These are phyloP conservation scores for Nesometra sesokonis DNA, from an alignment of 35 echinoderm and acorn worm genomes.

Conservation along the genomic window DNA sequence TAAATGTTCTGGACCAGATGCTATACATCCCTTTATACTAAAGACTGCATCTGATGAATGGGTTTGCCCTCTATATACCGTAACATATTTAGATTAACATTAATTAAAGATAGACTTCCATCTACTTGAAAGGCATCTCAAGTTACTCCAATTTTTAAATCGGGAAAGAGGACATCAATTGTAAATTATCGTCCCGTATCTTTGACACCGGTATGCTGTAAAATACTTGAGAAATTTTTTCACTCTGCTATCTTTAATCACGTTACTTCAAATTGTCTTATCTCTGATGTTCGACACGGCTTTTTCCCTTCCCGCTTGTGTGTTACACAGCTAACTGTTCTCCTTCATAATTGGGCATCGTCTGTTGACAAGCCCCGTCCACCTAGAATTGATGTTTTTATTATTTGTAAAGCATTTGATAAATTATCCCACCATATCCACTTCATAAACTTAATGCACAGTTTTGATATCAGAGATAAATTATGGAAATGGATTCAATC, in stretches of 20 bases:
- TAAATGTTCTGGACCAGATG: not conserved
- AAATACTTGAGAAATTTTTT: not conserved
- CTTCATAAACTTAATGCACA: not conserved
- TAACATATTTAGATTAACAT: not conserved
- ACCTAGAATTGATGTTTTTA: not conserved
- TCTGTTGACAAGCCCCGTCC: not conserved
- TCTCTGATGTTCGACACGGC: not conserved
- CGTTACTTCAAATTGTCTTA: not conserved
- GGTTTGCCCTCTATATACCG: not conserved
- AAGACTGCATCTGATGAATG: not conserved
- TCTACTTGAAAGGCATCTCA: not conserved
- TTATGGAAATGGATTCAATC: not conserved
- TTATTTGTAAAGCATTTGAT: not conserved
- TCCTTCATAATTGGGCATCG: not conserved
- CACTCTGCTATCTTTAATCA: not conserved
- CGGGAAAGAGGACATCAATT: not conserved
- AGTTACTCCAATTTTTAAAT: not conserved
- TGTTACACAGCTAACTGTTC: not conserved
- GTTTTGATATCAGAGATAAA: not conserved
- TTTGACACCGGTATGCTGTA: not conserved
- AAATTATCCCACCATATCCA: not conserved
- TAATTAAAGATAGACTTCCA: not conserved
- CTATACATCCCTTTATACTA: not conserved
- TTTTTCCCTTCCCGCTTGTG: too few species aligned
- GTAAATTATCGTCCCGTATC: not conserved